phyloP scores from a whole-genome alignment of 2,113 vertebrate species.

The Pseudorectes ferrugineus region DNA sequence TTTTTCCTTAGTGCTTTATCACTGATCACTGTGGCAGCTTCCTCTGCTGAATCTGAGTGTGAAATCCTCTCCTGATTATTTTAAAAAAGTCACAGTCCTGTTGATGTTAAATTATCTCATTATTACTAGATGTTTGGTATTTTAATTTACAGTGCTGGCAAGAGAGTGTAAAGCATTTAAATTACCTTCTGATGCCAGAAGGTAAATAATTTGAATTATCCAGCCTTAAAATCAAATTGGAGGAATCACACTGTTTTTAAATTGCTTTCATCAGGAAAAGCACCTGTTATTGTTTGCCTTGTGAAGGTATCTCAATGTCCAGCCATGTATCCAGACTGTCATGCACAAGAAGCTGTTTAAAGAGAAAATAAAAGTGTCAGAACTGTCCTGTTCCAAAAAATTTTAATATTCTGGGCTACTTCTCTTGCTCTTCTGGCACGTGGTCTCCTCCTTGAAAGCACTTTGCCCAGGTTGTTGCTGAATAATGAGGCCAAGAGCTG shows the following conservation, averaged over 20 bases:
- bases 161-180: not conserved
- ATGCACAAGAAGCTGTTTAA: not conserved
- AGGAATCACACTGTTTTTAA: not conserved
- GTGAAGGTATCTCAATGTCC: not conserved
- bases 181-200: not conserved
- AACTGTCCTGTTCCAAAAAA: not conserved
- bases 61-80: not conserved
- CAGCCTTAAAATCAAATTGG: not conserved
- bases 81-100: not conserved
- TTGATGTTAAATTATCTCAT: not conserved
- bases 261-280: not conserved
- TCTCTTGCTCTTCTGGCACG: rapidly evolving
- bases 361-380: not conserved
- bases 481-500: not conserved
- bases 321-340: not conserved
- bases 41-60: not conserved
- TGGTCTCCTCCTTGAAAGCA: not conserved
- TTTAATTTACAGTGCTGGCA: not conserved
- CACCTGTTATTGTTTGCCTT: not conserved
- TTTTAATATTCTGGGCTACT: not conserved
- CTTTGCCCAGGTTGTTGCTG: not conserved
- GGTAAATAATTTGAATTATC: not conserved
- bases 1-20: not conserved
- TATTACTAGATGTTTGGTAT: not conserved
- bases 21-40: not conserved